Percentiles rank a stretch among this genome's conserved stretches.
These are phyloP conservation scores for Zapornia atra DNA, from an alignment of 2,113 vertebrate species.

Conservation along the genomic window DNA sequence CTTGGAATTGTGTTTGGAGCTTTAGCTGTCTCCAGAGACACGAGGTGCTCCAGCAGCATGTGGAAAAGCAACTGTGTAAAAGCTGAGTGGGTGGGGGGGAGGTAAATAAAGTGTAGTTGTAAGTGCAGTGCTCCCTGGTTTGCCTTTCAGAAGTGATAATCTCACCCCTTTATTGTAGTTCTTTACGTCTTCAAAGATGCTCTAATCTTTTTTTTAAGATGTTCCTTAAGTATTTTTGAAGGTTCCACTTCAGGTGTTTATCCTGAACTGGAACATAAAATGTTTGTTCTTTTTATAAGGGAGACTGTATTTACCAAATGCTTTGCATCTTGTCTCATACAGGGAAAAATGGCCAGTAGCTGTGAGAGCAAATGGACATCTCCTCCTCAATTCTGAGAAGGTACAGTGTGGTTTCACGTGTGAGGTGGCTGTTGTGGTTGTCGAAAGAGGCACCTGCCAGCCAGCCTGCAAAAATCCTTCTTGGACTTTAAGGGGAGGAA, in stretches of 20 bases:
- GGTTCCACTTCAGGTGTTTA: not conserved
- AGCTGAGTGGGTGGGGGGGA: not conserved
- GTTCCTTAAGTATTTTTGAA: not conserved
- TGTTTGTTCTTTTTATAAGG: not conserved
- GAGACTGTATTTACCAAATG: not conserved
- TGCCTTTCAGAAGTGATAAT: not conserved
- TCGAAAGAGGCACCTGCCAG: not conserved
- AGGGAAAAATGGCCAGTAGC: constrained; percentile 94
- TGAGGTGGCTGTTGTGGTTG: not conserved
- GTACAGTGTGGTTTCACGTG: constrained; percentile 52
- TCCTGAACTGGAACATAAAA: not conserved
- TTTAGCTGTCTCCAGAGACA: not conserved
- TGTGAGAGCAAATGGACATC: constrained; percentile 95
- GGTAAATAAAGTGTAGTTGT: not conserved
- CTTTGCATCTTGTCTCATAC: constrained; percentile 16
- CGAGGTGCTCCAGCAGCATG: not conserved
- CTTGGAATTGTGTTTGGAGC: not conserved
- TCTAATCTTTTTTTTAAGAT: not conserved
- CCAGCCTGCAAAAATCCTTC: not conserved
- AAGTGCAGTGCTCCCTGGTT: not conserved
- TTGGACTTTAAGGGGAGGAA: not conserved
- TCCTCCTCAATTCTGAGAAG: constrained; percentile 98
- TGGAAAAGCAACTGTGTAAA: not conserved
- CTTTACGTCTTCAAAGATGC: not conserved
- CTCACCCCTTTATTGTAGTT: not conserved